Evolutionary conservation across 2,888 invertebrate genomes (phyloP), one percentile per base, ranked within the genome.

Genomic region (Hipparchia sbordonii): DNA sequence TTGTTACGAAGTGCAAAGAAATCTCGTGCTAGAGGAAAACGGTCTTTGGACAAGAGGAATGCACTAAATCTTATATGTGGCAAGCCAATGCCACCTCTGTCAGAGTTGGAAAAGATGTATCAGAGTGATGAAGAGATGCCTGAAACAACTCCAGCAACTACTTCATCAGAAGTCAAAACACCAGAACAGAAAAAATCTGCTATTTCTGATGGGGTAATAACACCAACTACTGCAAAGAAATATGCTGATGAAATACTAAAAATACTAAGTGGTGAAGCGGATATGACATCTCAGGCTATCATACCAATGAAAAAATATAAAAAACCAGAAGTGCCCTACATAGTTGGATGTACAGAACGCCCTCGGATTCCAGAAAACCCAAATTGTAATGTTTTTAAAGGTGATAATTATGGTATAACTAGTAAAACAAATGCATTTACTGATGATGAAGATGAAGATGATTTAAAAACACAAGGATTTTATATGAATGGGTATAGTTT

Each of bases 281-380:
- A 57, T 46, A 13, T 45, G 10, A 13, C n/a, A 57, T 23, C 56
- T 6, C 45, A 33, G 13, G 33, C 68, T 46, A 23, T 60, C 12
- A 68, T 59, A 59, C 68, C 59, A 68, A 48, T 68, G 51, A 68
- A 68, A 59, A 68, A 23, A 60, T 56, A 33, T 48, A 59, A 68
- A 57, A 68, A 68, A 59, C 13, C 59, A 33, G 23, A 23, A 33
- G 67, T 67, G 5, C 67, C 67, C 2, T 67, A 67, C 46, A 67
- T 56, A 46, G 67, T 67, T 45, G 52, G 52, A 33, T 56, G 67
- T 45, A 54, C 39, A 10, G 56, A 45, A 45, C 56, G 56, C 4
- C 45, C 45, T 13, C 45, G 13, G 56, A 45, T 67, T 3, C 67
- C 45, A 13, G 67, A 56, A 54, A 54, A 45, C n/a, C 39, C 39